phyloP scores from a whole-genome alignment of 2,888 invertebrate genomes.

The Pharmacophagus antenor region DNA sequence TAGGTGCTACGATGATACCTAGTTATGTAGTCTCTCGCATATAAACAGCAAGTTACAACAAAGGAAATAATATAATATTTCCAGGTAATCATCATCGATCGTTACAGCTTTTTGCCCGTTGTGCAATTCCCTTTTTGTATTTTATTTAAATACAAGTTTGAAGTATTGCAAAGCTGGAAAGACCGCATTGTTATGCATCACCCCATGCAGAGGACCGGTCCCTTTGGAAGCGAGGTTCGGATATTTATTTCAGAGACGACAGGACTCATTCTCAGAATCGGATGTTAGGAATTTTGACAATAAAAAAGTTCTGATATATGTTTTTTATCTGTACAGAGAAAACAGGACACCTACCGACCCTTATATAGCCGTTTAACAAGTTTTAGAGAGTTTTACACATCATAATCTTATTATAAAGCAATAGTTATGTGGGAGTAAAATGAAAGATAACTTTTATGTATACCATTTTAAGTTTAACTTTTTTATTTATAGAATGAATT shows the following conservation, averaged over 20 bases:
- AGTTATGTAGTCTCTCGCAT: too few relatives aligned
- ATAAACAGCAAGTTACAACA: too few relatives aligned
- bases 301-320: slow-evolving; percentile 23
- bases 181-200: slow-evolving; percentile 28
- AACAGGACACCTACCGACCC: background rate
- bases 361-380: background rate
- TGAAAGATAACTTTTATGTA: too few relatives aligned
- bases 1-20: too few relatives aligned
- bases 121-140: slow-evolving; percentile 11
- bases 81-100: background rate
- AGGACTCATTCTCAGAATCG: slow-evolving; percentile 23
- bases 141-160: slow-evolving; percentile 21
- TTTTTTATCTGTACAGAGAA: background rate
- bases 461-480: too few relatives aligned
- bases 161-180: slow-evolving; percentile 15
- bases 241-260: slow-evolving; percentile 25
- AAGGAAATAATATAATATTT: background rate
- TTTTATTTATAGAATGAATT: too few relatives aligned
- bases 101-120: background rate
- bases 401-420: background rate
- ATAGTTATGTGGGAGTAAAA: background rate
- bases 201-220: slow-evolving; percentile 33
- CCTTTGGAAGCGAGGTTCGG: slow-evolving; percentile 26
- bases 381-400: background rate
- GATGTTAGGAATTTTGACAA: slow-evolving; percentile 24